Conservation (phyloP, 2,888 invertebrate species). For the Rhyacophila evoluta region DNA sequence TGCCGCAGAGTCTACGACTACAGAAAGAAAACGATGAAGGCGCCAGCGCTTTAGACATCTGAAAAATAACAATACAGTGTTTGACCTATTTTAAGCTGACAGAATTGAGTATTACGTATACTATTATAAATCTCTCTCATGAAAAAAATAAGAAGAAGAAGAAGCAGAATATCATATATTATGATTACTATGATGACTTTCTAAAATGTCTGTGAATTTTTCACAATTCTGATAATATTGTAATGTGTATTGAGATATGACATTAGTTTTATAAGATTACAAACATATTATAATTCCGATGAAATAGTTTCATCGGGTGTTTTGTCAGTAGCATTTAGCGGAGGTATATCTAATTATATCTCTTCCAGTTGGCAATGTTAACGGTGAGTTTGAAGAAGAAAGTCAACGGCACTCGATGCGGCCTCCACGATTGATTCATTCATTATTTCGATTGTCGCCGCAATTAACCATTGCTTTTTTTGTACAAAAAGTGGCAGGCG, state of each 20-base stretch:
- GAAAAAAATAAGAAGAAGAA: too few relatives aligned
- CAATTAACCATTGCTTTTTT: not conserved
- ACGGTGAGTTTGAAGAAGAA: not conserved
- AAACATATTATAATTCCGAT: not conserved
- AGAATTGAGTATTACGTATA: constrained; percentile 18
- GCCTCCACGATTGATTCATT: not conserved
- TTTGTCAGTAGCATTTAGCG: not conserved
- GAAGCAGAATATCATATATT: constrained; percentile 1
- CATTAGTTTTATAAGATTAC: not conserved
- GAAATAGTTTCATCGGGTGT: not conserved
- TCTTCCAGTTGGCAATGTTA: not conserved
- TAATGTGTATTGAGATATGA: constrained; percentile 6
- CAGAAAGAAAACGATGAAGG: constrained; percentile 76
- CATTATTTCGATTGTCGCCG: not conserved
- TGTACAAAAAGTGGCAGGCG: not conserved
- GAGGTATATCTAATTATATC: constrained; percentile 10
- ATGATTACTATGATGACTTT: not conserved
- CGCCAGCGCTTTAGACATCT: constrained; percentile 30
- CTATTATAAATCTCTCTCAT: not conserved
- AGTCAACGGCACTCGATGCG: not conserved
- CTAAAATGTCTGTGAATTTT: not conserved
- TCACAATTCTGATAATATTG: constrained; percentile 11
- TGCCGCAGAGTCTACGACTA: constrained; percentile 96
- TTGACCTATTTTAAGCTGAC: not conserved
- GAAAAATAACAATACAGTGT: not conserved